Percentiles rank a stretch among this genome's conserved stretches.
phyloP scores from a whole-genome alignment of 2,888 invertebrate genomes.

The Euzophera pinguis region DNA sequence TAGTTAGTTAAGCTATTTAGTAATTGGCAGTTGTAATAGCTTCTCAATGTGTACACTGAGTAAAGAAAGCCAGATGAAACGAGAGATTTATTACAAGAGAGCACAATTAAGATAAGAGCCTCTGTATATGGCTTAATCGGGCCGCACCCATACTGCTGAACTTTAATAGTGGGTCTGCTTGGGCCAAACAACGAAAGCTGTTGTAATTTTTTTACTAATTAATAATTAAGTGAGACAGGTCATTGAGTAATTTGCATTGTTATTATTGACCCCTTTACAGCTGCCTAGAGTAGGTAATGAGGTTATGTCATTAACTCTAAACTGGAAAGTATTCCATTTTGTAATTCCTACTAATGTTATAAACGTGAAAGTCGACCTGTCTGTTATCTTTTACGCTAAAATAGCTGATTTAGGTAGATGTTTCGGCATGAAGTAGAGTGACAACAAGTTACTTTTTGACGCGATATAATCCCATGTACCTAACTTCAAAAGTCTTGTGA shows the following conservation, averaged over 20 bases:
- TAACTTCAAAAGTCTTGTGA: too few relatives aligned
- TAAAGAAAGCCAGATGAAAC: conserved; percentile 33
- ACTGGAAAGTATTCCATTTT: too few relatives aligned
- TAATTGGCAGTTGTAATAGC: conserved; percentile 15
- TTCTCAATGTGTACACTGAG: conserved; percentile 17
- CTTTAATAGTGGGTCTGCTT: conserved; percentile 13
- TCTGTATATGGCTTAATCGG: conserved; percentile 39
- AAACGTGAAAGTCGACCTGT: too few relatives aligned
- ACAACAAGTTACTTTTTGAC: too few relatives aligned
- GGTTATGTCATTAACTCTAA: not conserved
- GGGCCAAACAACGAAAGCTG: not conserved
- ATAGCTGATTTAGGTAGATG: too few relatives aligned
- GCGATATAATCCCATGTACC: too few relatives aligned
- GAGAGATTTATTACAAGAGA: conserved; percentile 36
- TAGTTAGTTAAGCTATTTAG: too few relatives aligned
- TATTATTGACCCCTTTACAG: not conserved
- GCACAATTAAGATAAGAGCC: conserved; percentile 45
- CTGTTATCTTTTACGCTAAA: too few relatives aligned
- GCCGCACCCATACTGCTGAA: conserved; percentile 32
- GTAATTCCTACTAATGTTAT: too few relatives aligned
- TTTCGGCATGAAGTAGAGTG: too few relatives aligned
- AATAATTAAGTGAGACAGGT: conserved; percentile 2
- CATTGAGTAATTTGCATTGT: conserved; percentile 1
- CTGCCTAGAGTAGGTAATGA: not conserved
- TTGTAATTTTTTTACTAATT: conserved; percentile 11